A percentile compares a stretch with the other conserved stretches of the same genome.
phyloP scores from a whole-genome alignment of 2,113 vertebrate species.

The Zapornia atra region DNA sequence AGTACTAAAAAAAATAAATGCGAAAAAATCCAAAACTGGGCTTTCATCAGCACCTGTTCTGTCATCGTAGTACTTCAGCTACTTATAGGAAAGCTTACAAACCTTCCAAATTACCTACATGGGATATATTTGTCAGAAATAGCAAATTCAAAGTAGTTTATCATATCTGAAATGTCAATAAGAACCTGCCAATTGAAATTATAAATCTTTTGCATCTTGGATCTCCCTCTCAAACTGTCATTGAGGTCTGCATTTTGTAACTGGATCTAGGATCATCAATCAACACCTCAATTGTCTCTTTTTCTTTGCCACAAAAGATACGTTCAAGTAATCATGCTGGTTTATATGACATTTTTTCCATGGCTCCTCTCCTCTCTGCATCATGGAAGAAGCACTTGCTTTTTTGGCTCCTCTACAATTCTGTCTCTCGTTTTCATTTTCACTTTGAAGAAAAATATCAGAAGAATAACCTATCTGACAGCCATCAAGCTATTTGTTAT shows the following conservation, averaged over 20 bases:
- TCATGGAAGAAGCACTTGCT: background rate
- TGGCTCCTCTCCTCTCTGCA: background rate
- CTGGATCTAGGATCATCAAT: background rate
- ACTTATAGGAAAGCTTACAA: background rate
- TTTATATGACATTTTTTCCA: background rate
- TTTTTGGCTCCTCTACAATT: background rate
- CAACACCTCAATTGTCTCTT: background rate
- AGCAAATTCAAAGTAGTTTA: background rate
- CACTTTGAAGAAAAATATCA: background rate
- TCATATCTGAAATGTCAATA: fast-evolving
- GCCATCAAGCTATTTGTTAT: background rate
- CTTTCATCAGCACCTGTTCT: background rate
- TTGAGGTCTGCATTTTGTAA: background rate
- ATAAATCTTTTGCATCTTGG: background rate
- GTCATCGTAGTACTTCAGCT: background rate
- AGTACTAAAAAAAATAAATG: background rate
- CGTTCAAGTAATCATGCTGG: background rate
- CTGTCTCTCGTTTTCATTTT: background rate
- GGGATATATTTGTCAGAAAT: background rate
- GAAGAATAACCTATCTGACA: background rate
- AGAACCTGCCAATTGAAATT: background rate
- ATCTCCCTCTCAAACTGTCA: background rate
- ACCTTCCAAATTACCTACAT: background rate
- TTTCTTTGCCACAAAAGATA: background rate
- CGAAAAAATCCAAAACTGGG: background rate